Evolutionary conservation across 2,797 vertebrate genomes (phyloP).

Genomic region (Hippoglossus hippoglossus): DNA sequence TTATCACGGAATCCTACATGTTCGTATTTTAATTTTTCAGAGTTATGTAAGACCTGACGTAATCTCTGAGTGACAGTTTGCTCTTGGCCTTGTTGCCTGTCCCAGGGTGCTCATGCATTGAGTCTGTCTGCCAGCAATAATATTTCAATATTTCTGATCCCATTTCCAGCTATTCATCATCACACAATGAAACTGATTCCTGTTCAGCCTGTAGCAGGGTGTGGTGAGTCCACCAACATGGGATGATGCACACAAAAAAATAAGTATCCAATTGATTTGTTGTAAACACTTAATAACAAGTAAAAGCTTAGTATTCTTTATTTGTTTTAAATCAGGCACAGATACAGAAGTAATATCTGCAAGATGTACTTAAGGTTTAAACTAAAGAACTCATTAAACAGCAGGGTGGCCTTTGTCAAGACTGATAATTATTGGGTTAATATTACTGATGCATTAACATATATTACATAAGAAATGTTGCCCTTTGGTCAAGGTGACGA

Average conservation of each 20-base stretch:
- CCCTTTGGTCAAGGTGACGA: too few relatives aligned
- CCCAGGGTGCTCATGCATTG: too few relatives aligned
- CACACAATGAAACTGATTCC: background rate
- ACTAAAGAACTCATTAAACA: background rate
- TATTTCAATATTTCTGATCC: slow-evolving; percentile 13
- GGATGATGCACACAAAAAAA: background rate
- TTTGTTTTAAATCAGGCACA: too few relatives aligned
- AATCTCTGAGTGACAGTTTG: too few relatives aligned
- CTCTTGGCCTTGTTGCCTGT: background rate
- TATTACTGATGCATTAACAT: background rate
- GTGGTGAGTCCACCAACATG: background rate
- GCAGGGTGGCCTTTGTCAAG: background rate
- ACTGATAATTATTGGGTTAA: background rate
- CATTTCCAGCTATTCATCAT: background rate
- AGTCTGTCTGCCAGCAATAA: background rate
- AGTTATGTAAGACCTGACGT: too few relatives aligned
- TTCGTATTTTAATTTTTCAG: too few relatives aligned
- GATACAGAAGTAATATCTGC: too few relatives aligned
- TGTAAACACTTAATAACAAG: background rate
- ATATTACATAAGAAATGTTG: background rate
- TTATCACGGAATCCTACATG: too few relatives aligned
- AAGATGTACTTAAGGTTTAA: background rate
- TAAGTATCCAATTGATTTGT: background rate
- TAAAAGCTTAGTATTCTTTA: background rate
- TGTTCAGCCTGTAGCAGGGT: background rate